Conservation (phyloP, 2,797 vertebrate genomes). For the Tiaroga cobitis region DNA sequence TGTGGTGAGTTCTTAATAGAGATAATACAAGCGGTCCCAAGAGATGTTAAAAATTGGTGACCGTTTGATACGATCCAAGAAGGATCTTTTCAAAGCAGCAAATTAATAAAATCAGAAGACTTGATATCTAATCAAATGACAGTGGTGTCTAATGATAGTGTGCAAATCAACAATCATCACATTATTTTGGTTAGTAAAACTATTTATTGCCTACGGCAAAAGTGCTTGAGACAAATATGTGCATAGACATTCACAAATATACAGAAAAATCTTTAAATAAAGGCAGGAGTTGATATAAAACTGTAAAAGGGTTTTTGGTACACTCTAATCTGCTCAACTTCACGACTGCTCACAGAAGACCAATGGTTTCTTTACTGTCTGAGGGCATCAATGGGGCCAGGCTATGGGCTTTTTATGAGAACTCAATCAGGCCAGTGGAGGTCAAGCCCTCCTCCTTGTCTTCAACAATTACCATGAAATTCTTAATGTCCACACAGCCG, state of each 20-base stretch:
- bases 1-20: background rate
- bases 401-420: constrained; percentile 71
- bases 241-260: background rate
- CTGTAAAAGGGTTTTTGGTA: background rate
- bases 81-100: background rate
- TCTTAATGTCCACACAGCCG: constrained; percentile 77
- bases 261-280: background rate
- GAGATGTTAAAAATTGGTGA: background rate
- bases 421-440: constrained; percentile 75
- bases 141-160: background rate
- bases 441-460: constrained; percentile 70
- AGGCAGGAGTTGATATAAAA: background rate
- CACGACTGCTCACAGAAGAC: constrained; percentile 47
- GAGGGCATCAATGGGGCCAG: constrained; percentile 57
- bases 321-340: constrained; percentile 16
- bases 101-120: background rate
- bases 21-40: background rate
- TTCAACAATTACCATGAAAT: constrained; percentile 81
- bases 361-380: constrained; percentile 65
- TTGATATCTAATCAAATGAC: background rate
- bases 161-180: background rate
- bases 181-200: background rate
- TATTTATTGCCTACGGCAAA: background rate
- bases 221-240: background rate
- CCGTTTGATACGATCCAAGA: background rate